Percentiles rank a stretch among this genome's conserved stretches.
These are phyloP conservation scores for Stomorhina lunata DNA, from an alignment of 2,888 invertebrate species.

Conservation along the genomic window DNA sequence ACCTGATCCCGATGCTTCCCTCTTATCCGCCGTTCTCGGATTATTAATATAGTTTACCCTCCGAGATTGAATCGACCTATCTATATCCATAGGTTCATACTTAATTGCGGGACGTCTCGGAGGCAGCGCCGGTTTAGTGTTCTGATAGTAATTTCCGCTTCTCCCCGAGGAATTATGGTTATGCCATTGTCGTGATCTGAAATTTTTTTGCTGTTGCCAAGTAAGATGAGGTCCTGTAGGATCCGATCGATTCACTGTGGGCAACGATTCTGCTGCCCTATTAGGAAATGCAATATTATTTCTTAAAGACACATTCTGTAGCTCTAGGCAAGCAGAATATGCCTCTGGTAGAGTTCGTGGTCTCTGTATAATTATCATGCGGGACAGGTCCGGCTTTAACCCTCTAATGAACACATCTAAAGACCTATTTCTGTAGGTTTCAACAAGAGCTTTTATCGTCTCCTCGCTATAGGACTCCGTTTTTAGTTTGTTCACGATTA, in stretches of 20 bases:
- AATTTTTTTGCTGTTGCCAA: neutral
- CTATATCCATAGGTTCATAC: too few species aligned
- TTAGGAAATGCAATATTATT: too few species aligned
- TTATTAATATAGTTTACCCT: constrained; percentile 1
- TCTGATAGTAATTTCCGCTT: neutral
- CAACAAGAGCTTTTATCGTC: neutral
- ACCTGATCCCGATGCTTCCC: neutral
- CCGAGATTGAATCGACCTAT: too few species aligned
- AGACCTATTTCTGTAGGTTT: neutral
- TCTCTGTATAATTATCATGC: too few species aligned
- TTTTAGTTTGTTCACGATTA: neutral
- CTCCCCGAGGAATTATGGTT: too few species aligned
- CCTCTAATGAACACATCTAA: neutral
- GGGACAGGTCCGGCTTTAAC: neutral
- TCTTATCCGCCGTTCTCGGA: neutral
- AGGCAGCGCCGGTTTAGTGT: neutral
- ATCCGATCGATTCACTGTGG: neutral
- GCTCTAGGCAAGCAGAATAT: too few species aligned
- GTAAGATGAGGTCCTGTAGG: neutral
- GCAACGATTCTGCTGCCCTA: too few species aligned
- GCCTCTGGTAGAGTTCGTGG: too few species aligned
- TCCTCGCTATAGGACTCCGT: too few species aligned
- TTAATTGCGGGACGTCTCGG: too few species aligned
- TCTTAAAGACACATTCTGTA: too few species aligned
- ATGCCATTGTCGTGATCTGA: too few species aligned